Evolutionary conservation across 2,888 invertebrate genomes (phyloP), one percentile per base, ranked within the genome.

Genomic region (Mythimna loreyi): DNA sequence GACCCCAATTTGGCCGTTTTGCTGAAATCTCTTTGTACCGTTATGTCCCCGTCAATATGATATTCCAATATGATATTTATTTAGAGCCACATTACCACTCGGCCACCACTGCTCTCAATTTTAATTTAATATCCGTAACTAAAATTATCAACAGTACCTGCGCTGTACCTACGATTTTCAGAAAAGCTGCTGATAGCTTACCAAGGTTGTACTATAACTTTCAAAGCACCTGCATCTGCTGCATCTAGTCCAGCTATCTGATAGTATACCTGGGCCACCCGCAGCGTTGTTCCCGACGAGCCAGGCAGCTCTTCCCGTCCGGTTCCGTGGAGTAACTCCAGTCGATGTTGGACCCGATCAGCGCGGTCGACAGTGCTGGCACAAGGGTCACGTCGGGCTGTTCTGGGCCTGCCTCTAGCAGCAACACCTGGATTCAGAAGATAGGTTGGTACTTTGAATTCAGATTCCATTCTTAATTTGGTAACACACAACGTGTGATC

Each of bases 241-340:
- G 36, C 25, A 50, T 50, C 7, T 25, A 19, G 23, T 7, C 23
- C 25, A 25, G 28, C 28, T n/a, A 11, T 11, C 11, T 30, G 4
- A 3, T 7, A 13, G 11, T 21, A 63, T 78, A 93, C 94, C 92
- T 88, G 0, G 93, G 90, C 97, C 97, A 97, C 0, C 88, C 78
- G 70, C 97, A 97, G 6, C 94, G 92, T n/a, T 96, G 94, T 2
- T 91, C 93, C 2, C 89, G 88, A 67, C 94, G 89, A 0, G 96
- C 96, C 19, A 96, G 89, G 75, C 97, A 97, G 57, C 96, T 96
- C 75, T 94, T 93, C 3, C 96, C 94, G 58, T 97, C 95, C 0
- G 97, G 96, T 82, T 96, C 96, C 0, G 97, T 97, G 63, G 92
- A 88, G 88, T 97, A 97, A 25, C 90, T 91, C 97, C 97, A 97